Evolutionary conservation across 2,888 invertebrate genomes (phyloP).

Genomic region (Ophraella communa): DNA sequence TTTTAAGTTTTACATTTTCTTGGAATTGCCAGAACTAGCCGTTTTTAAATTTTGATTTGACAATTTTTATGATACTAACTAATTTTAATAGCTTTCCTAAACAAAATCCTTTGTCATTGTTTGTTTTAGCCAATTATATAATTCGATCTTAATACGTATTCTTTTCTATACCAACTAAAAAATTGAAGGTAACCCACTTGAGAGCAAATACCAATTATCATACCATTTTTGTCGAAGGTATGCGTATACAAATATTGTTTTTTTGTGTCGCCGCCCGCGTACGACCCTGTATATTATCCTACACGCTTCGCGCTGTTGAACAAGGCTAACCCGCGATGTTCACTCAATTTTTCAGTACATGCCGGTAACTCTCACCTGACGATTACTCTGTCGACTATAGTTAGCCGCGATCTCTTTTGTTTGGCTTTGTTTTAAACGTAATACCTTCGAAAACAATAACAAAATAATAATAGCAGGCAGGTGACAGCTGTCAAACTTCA

Average conservation of each 20-base stretch:
- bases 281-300: conserved; percentile 53
- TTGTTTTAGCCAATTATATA: background rate
- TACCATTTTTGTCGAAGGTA: conserved; percentile 11
- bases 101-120: no score
- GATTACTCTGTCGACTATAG: conserved; percentile 51
- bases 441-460: conserved; percentile 7
- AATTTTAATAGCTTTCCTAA: no score
- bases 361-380: conserved; percentile 57
- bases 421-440: conserved; percentile 4
- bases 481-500: conserved; percentile 23
- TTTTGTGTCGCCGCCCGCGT: conserved; percentile 35
- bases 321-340: conserved; percentile 47
- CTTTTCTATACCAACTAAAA: background rate
- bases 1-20: no score
- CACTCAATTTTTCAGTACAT: conserved; percentile 49
- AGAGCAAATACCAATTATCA: conserved; percentile 12
- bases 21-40: no score
- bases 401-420: conserved; percentile 32
- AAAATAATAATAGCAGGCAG: background rate
- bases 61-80: no score
- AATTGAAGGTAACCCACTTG: conserved; percentile 22
- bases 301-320: conserved; percentile 45
- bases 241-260: conserved; percentile 16
- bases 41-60: no score
- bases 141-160: background rate